Evolutionary conservation across 2,113 vertebrate genomes (phyloP).

Genomic region (Protobothrops flavoviridis): DNA sequence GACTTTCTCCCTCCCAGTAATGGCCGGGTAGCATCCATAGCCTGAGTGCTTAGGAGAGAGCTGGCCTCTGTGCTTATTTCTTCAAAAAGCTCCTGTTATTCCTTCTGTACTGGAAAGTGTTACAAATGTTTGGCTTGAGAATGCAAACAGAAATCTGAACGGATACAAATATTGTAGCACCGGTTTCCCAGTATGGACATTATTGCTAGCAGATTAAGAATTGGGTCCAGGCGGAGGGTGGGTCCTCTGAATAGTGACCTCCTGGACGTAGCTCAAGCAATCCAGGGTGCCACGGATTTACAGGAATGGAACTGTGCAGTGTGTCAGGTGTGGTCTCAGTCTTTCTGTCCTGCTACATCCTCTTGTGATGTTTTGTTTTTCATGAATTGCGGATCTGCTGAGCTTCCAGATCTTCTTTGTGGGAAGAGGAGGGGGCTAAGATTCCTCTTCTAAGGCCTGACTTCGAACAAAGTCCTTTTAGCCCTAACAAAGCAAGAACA

Average conservation of each 20-base stretch:
- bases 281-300: neutral
- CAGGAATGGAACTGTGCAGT: neutral
- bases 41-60: neutral
- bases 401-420: neutral
- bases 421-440: neutral
- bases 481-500: constrained; percentile 50
- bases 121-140: neutral
- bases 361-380: neutral
- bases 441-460: constrained; percentile 27
- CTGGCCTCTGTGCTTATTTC: neutral
- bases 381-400: no score
- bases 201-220: neutral
- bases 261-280: neutral
- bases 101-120: neutral
- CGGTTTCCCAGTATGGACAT: neutral
- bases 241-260: neutral
- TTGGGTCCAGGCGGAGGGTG: neutral
- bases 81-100: neutral
- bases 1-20: neutral
- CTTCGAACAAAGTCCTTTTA: constrained; percentile 1
- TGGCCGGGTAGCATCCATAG: neutral
- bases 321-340: neutral
- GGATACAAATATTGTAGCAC: neutral
- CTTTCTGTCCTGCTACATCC: neutral
- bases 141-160: neutral